Base-by-base conservation (phyloP, 2,797 vertebrate species). In the Mormyrus proboscirostris region DNA sequence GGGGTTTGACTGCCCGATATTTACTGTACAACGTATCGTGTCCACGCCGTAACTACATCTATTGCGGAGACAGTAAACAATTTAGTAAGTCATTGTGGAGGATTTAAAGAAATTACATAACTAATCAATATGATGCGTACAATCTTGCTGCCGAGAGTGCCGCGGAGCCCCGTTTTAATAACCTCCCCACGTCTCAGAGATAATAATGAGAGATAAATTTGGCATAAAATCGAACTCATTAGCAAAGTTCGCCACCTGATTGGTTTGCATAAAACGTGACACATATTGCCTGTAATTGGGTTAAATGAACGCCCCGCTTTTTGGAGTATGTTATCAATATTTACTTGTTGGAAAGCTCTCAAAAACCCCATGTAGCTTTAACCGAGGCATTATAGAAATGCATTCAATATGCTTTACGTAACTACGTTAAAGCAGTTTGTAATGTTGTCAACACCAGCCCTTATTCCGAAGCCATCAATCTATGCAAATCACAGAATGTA, bases 161-260 rank as follows among this genome's bases (percentile, higher is more conserved):
- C 93, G 93, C 93, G 93, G 90, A 93, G 94, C 92, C 92, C 94
- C 93, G 92, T 94, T 95, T 94, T 93, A 95, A 95, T 94, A 94
- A 94, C 95, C 94, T 95, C 93, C 94, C 95, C 93, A 96, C 96
- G 95, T 96, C 96, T 96, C 95, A 91, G 96, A 96, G 94, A 96
- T 95, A 95, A 96, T 96, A 97, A 97, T 96, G 97, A 97, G 96
- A 94, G 95, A 96, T 97, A 98, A 98, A 99, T 98, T 97, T 97
- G 96, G 97, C 97, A 98, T 98, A 98, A 98, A 99, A 98, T 98
- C 97, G 96, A 97, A 97, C 97, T 99, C 96, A 98, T 98, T 98
- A 98, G 96, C 93, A 94, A 95, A 97, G 97, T 98, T 98, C 97
- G 97, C 94, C 96, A 96, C 96, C 97, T 97, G 97, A 98, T 98